These are phyloP conservation scores for Pseudorectes ferrugineus DNA, from an alignment of 2,113 vertebrate species.

Conservation along the genomic window DNA sequence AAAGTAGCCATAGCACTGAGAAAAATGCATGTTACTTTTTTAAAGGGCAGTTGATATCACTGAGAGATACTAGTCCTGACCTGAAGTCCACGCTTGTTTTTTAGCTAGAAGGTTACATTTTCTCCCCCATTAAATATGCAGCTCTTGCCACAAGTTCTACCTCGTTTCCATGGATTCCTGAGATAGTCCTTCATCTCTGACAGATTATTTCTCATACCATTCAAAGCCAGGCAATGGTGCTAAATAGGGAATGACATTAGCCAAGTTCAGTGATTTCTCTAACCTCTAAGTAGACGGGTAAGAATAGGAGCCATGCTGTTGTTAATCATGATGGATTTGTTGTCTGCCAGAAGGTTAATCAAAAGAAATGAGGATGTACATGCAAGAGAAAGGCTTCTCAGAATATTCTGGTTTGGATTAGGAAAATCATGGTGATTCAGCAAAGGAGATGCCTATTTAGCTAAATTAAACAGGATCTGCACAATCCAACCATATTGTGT, in stretches of 20 bases:
- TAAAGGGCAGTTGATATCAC: background rate
- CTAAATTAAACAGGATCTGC: slow-evolving; percentile 10
- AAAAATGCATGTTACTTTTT: background rate
- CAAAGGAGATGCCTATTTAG: slow-evolving; percentile 6
- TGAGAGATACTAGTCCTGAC: background rate
- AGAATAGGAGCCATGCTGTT: background rate
- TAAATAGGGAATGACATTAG: slow-evolving; percentile 45
- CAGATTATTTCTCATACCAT: background rate
- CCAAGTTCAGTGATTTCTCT: slow-evolving; percentile 35
- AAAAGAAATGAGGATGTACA: background rate
- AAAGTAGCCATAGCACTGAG: background rate
- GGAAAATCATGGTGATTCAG: background rate
- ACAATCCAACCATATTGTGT: background rate
- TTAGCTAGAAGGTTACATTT: background rate
- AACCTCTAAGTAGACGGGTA: background rate
- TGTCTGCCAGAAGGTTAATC: background rate
- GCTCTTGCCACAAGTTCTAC: background rate
- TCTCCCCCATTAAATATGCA: background rate
- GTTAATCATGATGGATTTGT: slow-evolving; percentile 1
- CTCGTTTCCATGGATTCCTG: slow-evolving; percentile 43
- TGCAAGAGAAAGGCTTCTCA: background rate
- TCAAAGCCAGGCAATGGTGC: background rate
- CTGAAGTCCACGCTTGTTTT: background rate
- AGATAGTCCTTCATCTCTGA: slow-evolving; percentile 39
- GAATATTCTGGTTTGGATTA: background rate